phyloP scores from a whole-genome alignment of 2,888 invertebrate genomes.

The Parapristionchus giblindavisi region DNA sequence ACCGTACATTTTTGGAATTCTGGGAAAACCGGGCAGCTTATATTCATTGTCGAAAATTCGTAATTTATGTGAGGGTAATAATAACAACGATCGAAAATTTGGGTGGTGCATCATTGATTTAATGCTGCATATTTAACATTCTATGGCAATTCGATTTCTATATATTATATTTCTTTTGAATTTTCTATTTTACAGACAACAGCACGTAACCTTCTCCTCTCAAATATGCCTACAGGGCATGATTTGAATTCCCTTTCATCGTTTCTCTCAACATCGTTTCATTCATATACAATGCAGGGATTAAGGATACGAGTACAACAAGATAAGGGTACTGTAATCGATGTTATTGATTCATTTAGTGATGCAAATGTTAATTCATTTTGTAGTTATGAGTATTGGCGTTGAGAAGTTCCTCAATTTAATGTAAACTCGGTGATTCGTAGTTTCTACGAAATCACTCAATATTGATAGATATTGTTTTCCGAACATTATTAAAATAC shows the following conservation, averaged over 20 bases:
- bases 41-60: too few species aligned
- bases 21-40: background rate
- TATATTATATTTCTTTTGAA: background rate
- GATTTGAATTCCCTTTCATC: conserved; percentile 58
- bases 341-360: too few species aligned
- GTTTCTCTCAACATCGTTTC: conserved; percentile 56
- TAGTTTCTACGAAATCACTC: background rate
- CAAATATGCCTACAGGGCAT: conserved; percentile 64
- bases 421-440: conserved; percentile 25
- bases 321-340: conserved; percentile 59
- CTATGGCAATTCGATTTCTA: background rate
- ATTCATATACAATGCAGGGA: conserved; percentile 64
- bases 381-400: too few species aligned
- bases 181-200: conserved; percentile 12
- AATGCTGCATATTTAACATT: too few species aligned
- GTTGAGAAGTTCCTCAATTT: too few species aligned
- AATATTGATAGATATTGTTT: background rate
- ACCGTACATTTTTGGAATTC: conserved; percentile 1
- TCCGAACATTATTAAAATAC: background rate
- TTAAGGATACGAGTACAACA: conserved; percentile 61
- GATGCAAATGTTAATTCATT: too few species aligned
- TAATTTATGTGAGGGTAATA: too few species aligned
- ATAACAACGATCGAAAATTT: too few species aligned
- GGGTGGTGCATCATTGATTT: too few species aligned
- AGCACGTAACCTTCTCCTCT: conserved; percentile 45